Percentiles rank a stretch among this genome's conserved stretches.
These are phyloP conservation scores for Drosophila truncata DNA, from an alignment of 1,140 invertebrate species.

Conservation along the genomic window DNA sequence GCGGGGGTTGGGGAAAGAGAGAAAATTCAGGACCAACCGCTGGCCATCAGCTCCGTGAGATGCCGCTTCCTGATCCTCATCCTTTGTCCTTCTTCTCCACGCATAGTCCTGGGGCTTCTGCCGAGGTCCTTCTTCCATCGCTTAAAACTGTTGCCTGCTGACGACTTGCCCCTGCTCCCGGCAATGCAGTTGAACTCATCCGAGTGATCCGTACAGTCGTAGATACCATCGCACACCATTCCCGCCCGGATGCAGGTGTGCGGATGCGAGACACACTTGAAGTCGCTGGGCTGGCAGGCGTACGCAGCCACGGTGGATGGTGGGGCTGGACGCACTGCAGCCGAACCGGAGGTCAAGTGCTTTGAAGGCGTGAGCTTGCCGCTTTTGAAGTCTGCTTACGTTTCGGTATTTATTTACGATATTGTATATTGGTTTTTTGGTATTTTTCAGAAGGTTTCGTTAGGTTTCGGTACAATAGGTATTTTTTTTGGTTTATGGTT, in stretches of 20 bases:
- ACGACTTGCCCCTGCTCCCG: neutral
- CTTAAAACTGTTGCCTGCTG: constrained; percentile 45
- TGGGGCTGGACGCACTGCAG: constrained; percentile 23
- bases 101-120: constrained; percentile 5
- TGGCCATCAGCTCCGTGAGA: constrained; percentile 29
- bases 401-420: constrained; percentile 13
- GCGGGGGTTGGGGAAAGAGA: neutral
- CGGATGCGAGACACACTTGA: constrained; percentile 83
- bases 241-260: constrained; percentile 87
- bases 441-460: constrained; percentile 20
- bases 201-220: constrained; percentile 90
- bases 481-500: neutral
- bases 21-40: constrained; percentile 65
- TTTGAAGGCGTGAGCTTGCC: constrained; percentile 53
- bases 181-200: constrained; percentile 89
- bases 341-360: constrained; percentile 6
- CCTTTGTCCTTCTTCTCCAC: constrained; percentile 5
- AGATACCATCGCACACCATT: constrained; percentile 89
- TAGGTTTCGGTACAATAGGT: constrained; percentile 25
- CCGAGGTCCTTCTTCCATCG: constrained; percentile 64
- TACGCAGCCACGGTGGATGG: constrained; percentile 29
- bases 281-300: constrained; percentile 76
- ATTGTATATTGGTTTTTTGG: constrained; percentile 9
- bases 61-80: constrained; percentile 34
- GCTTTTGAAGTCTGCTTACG: constrained; percentile 62